Evolutionary conservation across 2,113 vertebrate species (phyloP), one percentile per base, ranked within the genome.

Genomic region (Lasiurus cinereus): DNA sequence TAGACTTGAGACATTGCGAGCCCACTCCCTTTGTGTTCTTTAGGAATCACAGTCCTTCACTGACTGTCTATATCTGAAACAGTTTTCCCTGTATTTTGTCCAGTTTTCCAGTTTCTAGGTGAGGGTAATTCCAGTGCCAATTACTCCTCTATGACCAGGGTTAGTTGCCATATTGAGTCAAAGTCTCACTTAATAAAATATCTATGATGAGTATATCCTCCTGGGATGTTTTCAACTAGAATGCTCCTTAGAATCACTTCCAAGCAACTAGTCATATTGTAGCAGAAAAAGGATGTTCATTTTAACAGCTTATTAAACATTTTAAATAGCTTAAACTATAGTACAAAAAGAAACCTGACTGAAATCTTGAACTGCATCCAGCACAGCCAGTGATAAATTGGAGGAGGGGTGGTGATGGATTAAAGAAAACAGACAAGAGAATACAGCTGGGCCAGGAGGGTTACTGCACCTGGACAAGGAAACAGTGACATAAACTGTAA

Each of bases 291-390:
- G 7, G 66, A 24, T 33, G 50, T 14, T 93, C 62, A 36, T 27
- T 88, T 88, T 27, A 82, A 67, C 89, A 78, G 69, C 94, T 72
- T 64, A 83, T 54, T 83, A 84, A 80, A 18, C 18, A 56, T 21
- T 52, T 80, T 79, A 77, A 78, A 46, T 21, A 91, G 22, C 62
- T 52, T n/a, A 54, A 72, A 48, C 14, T 22, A 74, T 39, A 62
- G 29, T 79, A 22, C 14, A 46, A 27, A 79, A 91, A 88, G 70
- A 90, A 88, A 50, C 31, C 9, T 27, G 39, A 66, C 27, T 27
- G 16, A 91, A 74, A 76, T 56, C 69, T 62, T 62, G 59, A 62
- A 62, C 59, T 4, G 4, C 1, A 3, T 62, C 24, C 59, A 62
- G 59, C 59, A 62, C 24, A 24, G 59, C 22, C 22, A 62, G 59